phyloP scores from a whole-genome alignment of 2,797 vertebrate genomes.

The Sciaenops ocellatus region DNA sequence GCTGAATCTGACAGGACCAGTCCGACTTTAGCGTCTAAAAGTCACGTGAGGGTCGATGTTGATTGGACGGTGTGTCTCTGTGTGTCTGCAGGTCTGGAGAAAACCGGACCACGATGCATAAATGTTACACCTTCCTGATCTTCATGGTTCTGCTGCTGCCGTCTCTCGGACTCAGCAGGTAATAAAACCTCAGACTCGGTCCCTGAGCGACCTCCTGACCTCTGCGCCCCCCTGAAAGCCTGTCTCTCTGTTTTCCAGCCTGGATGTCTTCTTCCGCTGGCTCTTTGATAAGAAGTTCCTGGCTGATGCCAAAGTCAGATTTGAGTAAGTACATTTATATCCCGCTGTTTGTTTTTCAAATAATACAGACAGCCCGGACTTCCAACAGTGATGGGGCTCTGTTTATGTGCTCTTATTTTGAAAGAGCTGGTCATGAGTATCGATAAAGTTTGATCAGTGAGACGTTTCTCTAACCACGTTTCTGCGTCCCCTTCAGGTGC shows the following conservation, averaged over 20 bases:
- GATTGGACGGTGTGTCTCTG: no score
- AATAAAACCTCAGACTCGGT: not conserved
- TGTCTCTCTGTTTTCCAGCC: constrained; percentile 77
- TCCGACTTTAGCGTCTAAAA: no score
- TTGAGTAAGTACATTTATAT: constrained; percentile 90
- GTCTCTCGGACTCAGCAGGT: constrained; percentile 97
- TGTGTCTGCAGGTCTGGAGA: constrained; percentile 90
- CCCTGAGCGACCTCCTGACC: constrained; percentile 18
- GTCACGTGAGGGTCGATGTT: no score
- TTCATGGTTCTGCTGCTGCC: constrained; percentile 98
- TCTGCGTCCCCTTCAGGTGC: constrained; percentile 83
- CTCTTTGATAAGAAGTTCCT: constrained; percentile 97
- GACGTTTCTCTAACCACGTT: rapidly evolving
- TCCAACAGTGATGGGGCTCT: not conserved
- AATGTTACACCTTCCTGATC: constrained; percentile 98
- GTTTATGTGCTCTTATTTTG: not conserved
- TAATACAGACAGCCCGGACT: not conserved
- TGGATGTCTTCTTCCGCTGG: constrained; percentile 98
- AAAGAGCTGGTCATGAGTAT: not conserved
- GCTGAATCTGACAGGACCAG: no score
- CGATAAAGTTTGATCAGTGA: not conserved
- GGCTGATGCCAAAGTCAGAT: constrained; percentile 89
- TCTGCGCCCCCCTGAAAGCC: not conserved
- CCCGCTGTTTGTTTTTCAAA: no score
- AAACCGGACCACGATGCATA: constrained; percentile 97